Percentiles rank a stretch among this genome's conserved stretches.
phyloP scores from a whole-genome alignment of 2,113 vertebrate genomes.

The Pseudois nayaur region DNA sequence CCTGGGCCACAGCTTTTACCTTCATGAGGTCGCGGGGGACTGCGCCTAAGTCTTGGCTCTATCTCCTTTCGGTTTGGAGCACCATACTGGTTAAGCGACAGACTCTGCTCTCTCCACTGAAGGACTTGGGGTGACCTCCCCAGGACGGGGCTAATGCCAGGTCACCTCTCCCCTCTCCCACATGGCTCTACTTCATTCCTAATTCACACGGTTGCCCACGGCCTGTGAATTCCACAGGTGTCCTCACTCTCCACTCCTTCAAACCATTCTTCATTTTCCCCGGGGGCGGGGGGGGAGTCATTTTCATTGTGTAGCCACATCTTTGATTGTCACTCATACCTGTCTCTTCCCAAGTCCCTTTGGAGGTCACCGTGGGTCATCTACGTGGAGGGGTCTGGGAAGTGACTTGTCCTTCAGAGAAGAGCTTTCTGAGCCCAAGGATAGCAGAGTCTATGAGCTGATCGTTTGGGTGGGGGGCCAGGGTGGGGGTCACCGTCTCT shows the following conservation, averaged over 20 bases:
- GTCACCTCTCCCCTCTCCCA: rapidly evolving
- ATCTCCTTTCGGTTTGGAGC: background rate
- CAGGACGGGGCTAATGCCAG: background rate
- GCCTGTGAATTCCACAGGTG: background rate
- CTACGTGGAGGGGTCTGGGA: background rate
- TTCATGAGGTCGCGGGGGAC: no score
- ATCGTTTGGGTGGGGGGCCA: background rate
- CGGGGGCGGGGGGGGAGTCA: background rate
- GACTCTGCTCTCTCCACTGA: background rate
- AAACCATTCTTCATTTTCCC: rapidly evolving
- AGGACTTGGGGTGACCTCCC: background rate
- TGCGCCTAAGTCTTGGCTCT: background rate
- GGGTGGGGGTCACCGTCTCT: background rate
- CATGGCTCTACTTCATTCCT: background rate
- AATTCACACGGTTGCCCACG: rapidly evolving
- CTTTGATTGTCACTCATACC: background rate
- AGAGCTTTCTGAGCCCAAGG: background rate
- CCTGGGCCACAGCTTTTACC: no score
- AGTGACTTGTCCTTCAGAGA: background rate
- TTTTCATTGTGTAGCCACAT: no score
- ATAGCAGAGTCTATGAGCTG: background rate
- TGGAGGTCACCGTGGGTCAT: background rate
- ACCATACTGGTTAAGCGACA: rapidly evolving
- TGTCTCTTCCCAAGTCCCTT: background rate
- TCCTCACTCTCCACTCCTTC: background rate